Conservation (phyloP, 2,113 vertebrate genomes). For the Limanda limanda region DNA sequence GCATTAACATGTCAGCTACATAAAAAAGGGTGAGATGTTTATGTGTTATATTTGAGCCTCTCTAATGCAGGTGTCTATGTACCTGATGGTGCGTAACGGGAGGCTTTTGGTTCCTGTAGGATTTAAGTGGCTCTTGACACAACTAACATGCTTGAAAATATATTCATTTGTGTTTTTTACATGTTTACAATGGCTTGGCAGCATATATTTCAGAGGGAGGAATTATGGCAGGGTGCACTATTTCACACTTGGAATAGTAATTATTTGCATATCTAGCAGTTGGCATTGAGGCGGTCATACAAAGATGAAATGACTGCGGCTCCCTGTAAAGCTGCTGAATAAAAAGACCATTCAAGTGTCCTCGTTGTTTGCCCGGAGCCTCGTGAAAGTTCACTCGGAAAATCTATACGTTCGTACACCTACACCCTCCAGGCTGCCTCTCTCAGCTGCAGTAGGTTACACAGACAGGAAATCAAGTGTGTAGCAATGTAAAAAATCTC, state of each 20-base stretch:
- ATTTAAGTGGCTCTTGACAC: slow-evolving; percentile 24
- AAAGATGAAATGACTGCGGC: background rate
- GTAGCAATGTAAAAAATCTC: no score
- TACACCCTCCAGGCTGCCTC: no score
- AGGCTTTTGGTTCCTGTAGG: slow-evolving; percentile 9
- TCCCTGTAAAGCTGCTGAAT: background rate
- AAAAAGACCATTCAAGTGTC: no score
- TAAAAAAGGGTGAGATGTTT: no score
- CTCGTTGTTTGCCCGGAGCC: no score
- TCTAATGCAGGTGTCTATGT: slow-evolving; percentile 2
- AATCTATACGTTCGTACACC: background rate
- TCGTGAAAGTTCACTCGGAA: background rate
- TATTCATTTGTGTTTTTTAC: background rate
- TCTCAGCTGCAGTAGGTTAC: background rate
- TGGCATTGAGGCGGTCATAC: background rate
- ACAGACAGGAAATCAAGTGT: background rate
- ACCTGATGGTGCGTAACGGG: background rate
- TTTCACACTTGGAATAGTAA: slow-evolving; percentile 10
- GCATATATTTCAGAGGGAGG: background rate
- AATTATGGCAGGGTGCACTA: background rate
- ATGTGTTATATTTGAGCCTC: background rate
- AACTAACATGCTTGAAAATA: background rate
- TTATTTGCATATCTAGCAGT: background rate
- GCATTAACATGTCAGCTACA: background rate
- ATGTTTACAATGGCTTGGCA: background rate